A percentile compares a stretch with the other conserved stretches of the same genome.
These are phyloP conservation scores for Menidia beryllina DNA, from an alignment of 2,113 vertebrate genomes.

Conservation along the genomic window DNA sequence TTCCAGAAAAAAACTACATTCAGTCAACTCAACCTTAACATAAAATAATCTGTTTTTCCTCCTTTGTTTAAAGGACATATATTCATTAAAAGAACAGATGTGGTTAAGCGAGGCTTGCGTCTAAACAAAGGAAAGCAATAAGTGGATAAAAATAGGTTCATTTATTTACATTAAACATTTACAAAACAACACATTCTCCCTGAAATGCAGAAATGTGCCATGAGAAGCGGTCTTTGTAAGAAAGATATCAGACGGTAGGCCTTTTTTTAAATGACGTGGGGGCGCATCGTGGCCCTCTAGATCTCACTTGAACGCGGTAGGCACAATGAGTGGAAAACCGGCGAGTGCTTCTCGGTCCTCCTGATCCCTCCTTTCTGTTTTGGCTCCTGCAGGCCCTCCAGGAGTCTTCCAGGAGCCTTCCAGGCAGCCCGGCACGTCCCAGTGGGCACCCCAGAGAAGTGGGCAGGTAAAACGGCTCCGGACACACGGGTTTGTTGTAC, in stretches of 20 bases:
- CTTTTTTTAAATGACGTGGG: constrained; percentile 22
- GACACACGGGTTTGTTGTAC: constrained; percentile 22
- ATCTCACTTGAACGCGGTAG: constrained; percentile 58
- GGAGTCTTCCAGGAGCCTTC: constrained; percentile 44
- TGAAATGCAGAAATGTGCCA: constrained; percentile 25
- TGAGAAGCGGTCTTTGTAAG: constrained; percentile 43
- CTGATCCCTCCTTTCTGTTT: constrained; percentile 26
- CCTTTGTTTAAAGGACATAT: background rate
- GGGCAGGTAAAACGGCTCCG: constrained; percentile 29
- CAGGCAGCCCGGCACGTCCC: constrained; percentile 5
- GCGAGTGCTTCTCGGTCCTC: constrained; percentile 34
- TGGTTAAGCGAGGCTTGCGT: background rate
- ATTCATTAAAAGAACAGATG: background rate
- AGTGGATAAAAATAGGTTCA: constrained; percentile 72
- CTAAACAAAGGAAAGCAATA: background rate
- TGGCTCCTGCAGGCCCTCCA: constrained; percentile 32
- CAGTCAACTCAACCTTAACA: too few relatives aligned
- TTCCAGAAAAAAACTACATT: too few relatives aligned
- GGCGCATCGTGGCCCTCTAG: constrained; percentile 16
- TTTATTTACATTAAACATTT: constrained; percentile 80
- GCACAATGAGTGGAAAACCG: constrained; percentile 67
- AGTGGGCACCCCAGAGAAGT: background rate
- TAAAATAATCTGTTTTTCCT: too few relatives aligned
- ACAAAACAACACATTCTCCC: constrained; percentile 66
- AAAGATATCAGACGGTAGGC: constrained; percentile 36